phyloP scores from a whole-genome alignment of 2,113 vertebrate genomes.

The Myotis lucifugus region DNA sequence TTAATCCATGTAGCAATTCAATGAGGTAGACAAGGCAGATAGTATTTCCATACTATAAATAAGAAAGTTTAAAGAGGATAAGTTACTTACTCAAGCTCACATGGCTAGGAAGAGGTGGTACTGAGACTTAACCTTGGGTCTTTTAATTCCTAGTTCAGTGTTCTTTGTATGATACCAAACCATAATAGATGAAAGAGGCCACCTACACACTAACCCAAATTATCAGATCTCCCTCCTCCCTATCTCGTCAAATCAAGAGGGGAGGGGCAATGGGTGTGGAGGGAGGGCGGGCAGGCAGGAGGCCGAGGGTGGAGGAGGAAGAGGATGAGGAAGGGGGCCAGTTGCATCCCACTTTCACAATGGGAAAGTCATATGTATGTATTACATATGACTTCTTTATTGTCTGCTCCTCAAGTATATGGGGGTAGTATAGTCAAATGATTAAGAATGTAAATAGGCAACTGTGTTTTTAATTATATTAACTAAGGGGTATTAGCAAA shows the following conservation, averaged over 20 bases:
- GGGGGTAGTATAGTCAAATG: background rate
- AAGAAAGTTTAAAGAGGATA: background rate
- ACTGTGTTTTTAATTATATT: constrained; percentile 31
- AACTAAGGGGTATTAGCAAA: background rate
- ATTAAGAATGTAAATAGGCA: constrained; percentile 26
- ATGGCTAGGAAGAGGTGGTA: background rate
- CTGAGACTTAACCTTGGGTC: constrained; percentile 2
- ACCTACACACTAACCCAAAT: no score
- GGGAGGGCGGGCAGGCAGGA: no score
- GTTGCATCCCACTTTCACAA: no score
- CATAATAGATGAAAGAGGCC: background rate
- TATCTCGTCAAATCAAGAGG: no score
- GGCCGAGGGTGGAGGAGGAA: no score
- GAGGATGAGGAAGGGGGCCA: no score
- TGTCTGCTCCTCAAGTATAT: background rate
- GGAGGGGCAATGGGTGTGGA: no score
- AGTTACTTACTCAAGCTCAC: background rate
- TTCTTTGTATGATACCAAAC: background rate
- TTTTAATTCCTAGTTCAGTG: constrained; percentile 14
- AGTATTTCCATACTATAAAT: background rate
- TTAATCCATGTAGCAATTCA: constrained; percentile 9
- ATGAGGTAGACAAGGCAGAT: background rate
- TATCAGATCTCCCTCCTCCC: no score
- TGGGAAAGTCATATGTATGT: background rate
- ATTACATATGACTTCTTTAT: constrained; percentile 25